Evolutionary conservation across 2,797 vertebrate species (phyloP).

Genomic region (Sitta carolinensis): DNA sequence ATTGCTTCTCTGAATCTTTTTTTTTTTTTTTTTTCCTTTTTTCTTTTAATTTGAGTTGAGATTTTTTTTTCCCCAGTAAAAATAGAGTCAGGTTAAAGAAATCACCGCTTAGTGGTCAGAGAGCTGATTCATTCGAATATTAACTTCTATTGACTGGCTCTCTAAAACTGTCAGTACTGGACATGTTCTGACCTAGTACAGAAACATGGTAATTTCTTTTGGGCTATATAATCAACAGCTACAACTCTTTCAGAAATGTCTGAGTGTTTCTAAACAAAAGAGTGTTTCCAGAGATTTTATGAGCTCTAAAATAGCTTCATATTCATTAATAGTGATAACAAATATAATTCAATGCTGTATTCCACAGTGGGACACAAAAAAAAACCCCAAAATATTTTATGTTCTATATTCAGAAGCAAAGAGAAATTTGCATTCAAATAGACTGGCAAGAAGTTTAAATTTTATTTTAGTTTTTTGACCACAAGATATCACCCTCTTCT

Average conservation of each 20-base stretch:
- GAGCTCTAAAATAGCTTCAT: neutral
- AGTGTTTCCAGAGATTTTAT: neutral
- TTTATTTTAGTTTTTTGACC: neutral
- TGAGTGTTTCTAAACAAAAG: neutral
- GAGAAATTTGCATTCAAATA: neutral
- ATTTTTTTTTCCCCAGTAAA: neutral
- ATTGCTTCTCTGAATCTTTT: neutral
- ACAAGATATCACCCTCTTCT: neutral
- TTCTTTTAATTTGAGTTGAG: neutral
- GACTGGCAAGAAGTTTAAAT: neutral
- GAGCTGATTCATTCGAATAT: neutral
- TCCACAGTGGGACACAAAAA: neutral
- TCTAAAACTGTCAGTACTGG: neutral
- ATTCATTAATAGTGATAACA: neutral
- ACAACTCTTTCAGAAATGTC: neutral
- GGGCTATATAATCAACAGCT: neutral
- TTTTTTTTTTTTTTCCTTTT: neutral
- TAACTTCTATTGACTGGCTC: neutral
- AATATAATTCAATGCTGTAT: neutral
- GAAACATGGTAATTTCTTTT: neutral
- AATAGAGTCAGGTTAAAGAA: neutral
- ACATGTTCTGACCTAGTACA: neutral
- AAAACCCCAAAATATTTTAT: neutral
- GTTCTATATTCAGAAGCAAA: neutral
- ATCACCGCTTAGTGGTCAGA: neutral